These are phyloP conservation scores for Neolamprologus caudopunctatus DNA, from an alignment of 2,113 vertebrate species.

Conservation along the genomic window DNA sequence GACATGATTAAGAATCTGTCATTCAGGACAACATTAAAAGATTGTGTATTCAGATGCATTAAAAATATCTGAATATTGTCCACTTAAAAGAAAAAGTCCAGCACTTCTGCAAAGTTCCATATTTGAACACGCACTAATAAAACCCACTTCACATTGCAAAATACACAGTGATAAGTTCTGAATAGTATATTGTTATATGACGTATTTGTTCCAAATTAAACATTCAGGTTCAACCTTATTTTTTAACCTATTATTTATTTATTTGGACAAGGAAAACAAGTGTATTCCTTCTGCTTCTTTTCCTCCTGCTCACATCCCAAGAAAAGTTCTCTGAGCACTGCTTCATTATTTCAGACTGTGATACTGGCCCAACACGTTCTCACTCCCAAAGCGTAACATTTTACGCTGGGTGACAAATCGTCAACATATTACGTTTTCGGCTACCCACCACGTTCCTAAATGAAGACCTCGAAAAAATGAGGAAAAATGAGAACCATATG, in stretches of 20 bases:
- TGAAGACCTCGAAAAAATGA: too few relatives aligned
- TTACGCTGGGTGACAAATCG: too few relatives aligned
- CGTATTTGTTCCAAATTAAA: background rate
- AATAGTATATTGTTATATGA: background rate
- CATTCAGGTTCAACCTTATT: background rate
- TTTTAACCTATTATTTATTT: background rate
- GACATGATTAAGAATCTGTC: background rate
- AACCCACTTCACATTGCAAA: background rate
- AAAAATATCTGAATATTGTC: background rate
- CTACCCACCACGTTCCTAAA: too few relatives aligned
- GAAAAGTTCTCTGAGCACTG: background rate
- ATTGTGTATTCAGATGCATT: background rate
- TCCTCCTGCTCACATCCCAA: background rate
- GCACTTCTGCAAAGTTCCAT: fast-evolving
- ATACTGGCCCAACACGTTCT: too few relatives aligned
- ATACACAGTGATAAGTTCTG: background rate
- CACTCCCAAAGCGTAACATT: too few relatives aligned
- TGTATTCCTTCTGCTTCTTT: background rate
- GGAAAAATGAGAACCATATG: too few relatives aligned
- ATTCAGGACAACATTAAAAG: background rate
- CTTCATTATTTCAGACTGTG: background rate
- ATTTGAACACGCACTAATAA: background rate
- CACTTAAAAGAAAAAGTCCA: background rate
- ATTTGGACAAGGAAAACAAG: background rate
- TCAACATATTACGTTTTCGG: too few relatives aligned